phyloP scores from a whole-genome alignment of 2,888 invertebrate species.

The Plebejus melissa region DNA sequence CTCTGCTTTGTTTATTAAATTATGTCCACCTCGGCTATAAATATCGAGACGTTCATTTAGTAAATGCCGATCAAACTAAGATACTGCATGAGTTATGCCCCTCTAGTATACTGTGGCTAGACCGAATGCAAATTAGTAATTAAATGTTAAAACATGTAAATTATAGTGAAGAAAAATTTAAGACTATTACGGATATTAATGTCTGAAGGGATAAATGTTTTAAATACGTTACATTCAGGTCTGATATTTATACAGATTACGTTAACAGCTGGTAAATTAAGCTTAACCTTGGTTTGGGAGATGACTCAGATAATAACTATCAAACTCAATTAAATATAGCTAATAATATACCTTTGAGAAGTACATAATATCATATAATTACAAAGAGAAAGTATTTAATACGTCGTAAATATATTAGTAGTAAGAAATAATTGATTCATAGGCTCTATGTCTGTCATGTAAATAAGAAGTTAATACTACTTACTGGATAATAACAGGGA shows the following conservation, averaged over 20 bases:
- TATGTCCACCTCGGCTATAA: conserved; percentile 74
- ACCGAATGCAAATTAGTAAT: conserved; percentile 46
- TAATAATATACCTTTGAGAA: too few relatives aligned
- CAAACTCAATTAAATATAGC: neutral
- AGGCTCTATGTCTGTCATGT: too few relatives aligned
- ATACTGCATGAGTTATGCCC: conserved; percentile 71
- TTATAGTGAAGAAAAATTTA: conserved; percentile 21
- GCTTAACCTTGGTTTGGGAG: neutral
- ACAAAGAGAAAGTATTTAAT: too few relatives aligned
- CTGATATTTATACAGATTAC: neutral
- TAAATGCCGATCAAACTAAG: conserved; percentile 70
- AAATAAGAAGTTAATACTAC: too few relatives aligned
- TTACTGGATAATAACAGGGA: neutral
- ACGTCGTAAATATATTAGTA: too few relatives aligned
- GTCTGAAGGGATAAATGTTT: neutral
- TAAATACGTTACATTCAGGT: conserved; percentile 14
- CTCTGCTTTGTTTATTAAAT: conserved; percentile 79
- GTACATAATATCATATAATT: too few relatives aligned
- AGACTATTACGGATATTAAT: conserved; percentile 14
- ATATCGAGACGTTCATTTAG: conserved; percentile 74
- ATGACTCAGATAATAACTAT: neutral
- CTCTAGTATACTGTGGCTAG: conserved; percentile 61
- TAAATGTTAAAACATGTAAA: conserved; percentile 28
- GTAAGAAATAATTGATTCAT: too few relatives aligned
- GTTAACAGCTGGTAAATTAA: neutral